Conservation (phyloP, 2,888 invertebrate genomes). For the Campoletis raptor region DNA sequence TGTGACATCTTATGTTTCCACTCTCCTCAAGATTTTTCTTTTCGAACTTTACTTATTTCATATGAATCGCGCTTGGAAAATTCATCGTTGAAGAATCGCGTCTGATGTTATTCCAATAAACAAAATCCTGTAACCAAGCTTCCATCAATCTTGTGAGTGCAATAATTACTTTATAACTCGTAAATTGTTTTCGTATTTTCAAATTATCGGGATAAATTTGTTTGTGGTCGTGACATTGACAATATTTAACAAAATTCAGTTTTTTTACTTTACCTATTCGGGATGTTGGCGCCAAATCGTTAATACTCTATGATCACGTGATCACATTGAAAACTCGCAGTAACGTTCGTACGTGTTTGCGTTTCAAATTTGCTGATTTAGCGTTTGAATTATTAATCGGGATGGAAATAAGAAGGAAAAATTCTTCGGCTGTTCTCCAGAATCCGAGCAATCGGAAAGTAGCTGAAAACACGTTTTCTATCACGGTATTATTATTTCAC, state of each 20-base stretch:
- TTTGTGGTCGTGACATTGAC: neutral
- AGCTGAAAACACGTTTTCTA: slow-evolving; percentile 21
- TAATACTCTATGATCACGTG: neutral
- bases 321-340: slow-evolving; percentile 12
- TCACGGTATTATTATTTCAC: slow-evolving; percentile 49
- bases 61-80: too few species aligned
- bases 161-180: too few species aligned
- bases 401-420: neutral
- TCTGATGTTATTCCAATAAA: too few species aligned
- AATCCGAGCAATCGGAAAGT: slow-evolving; percentile 14
- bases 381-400: slow-evolving; percentile 1
- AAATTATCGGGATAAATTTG: too few species aligned
- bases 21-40: too few species aligned
- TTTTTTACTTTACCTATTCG: neutral
- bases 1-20: neutral
- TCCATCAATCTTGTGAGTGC: too few species aligned
- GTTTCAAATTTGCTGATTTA: neutral
- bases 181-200: too few species aligned
- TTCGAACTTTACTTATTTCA: too few species aligned
- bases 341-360: slow-evolving; percentile 4
- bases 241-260: too few species aligned
- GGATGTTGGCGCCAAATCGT: neutral
- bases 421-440: neutral
- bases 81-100: too few species aligned
- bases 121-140: too few species aligned